Percentiles rank a stretch among this genome's conserved stretches.
Conservation (phyloP, 2,797 vertebrate genomes). For the Halcyon leucocephala region DNA sequence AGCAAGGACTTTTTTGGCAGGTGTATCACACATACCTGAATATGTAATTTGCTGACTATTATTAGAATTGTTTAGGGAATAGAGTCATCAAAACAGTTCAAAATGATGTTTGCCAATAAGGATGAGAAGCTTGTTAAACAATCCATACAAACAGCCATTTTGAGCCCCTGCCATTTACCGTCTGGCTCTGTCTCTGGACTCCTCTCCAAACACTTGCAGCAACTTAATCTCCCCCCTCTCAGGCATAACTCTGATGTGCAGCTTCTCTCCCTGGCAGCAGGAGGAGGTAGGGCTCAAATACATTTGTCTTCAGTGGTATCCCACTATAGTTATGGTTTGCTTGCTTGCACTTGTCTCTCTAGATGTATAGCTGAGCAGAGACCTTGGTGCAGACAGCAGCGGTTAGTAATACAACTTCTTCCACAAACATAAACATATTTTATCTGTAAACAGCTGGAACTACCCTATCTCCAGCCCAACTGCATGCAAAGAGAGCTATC, state of each 20-base stretch:
- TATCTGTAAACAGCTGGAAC: not conserved
- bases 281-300: not conserved
- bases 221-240: not conserved
- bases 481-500: not conserved
- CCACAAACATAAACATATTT: not conserved
- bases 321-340: not conserved
- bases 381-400: not conserved
- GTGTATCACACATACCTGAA: not conserved
- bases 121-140: not conserved
- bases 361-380: not conserved
- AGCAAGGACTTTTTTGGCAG: not conserved
- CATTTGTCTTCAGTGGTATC: not conserved
- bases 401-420: not conserved
- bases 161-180: not conserved
- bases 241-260: not conserved
- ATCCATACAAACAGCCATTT: not conserved
- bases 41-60: not conserved
- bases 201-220: accelerated
- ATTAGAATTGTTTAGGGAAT: not conserved
- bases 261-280: not conserved
- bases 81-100: not conserved
- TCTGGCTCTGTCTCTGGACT: not conserved
- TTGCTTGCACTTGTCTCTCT: not conserved
- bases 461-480: not conserved
- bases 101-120: not conserved